Evolutionary conservation across 2,113 vertebrate genomes (phyloP), one percentile per base, ranked within the genome.

Genomic region (Sinocyclocheilus anshuiensis): DNA sequence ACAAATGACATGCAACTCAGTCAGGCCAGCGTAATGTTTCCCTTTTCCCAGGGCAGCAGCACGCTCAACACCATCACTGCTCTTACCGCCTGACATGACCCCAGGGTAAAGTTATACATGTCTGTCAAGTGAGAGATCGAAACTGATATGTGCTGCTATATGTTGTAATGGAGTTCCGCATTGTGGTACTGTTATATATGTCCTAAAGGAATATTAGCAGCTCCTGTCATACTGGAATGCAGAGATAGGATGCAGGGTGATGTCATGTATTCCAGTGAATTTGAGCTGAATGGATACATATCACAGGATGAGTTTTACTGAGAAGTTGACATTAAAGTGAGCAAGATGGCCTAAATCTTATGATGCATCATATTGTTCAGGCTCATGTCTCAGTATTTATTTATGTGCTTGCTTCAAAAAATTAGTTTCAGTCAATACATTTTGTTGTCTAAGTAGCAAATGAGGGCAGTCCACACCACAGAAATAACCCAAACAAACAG

Each of bases 1-100:
- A 77, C 48, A 55, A 77, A 69, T 82, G 26, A 82, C 16, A 69
- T 33, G 16, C 24, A 20, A 63, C 16, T 69, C 80, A 15, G 80
- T 50, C 61, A 8, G 63, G 80, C 63, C 26, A 12, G 24, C 3
- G 26, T 82, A 82, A 82, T 22, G 63, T 82, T 16, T 82, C 53
- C 24, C 4, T 50, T 53, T 8, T 82, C 80, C 26, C 42, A 53
- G 80, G 63, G 42, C 42, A 82, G 45, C 80, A 81, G 59, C 59
- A 18, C 45, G 24, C 10, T 69, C 45, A 82, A 71, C 63, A 82
- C 26, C 9, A 82, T 69, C 65, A n/a, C 45, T 71, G 45, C 10
- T 82, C 63, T 71, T 82, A n/a, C 26, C 50, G 10, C 26, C 79
- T 65, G 15, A 63, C 39, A 26, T 65, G 36, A 48, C n/a, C 45